A percentile compares a stretch with the other conserved stretches of the same genome.
These are phyloP conservation scores for Epirrhoe alternata DNA, from an alignment of 2,888 invertebrate genomes.

Conservation along the genomic window DNA sequence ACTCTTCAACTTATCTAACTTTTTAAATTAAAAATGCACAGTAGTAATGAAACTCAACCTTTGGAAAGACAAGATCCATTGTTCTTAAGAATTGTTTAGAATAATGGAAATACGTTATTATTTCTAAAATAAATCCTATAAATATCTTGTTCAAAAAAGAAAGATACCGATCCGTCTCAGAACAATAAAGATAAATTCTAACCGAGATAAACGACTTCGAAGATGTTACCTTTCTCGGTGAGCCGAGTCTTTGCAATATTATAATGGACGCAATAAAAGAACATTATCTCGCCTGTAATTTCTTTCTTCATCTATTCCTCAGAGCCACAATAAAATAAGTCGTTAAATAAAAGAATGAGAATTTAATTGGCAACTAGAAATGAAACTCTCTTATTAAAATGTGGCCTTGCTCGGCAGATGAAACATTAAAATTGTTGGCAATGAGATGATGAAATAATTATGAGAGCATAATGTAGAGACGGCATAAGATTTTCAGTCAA, in stretches of 20 bases:
- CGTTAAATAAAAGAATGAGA: conserved; percentile 41
- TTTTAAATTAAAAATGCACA: too few species aligned
- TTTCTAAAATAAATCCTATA: conserved; percentile 3
- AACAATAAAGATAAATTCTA: conserved; percentile 28
- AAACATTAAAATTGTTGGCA: too few species aligned
- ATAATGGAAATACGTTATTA: neutral
- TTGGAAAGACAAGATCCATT: too few species aligned
- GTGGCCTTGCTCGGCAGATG: neutral
- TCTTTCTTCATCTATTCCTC: conserved; percentile 44
- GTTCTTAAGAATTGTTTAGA: neutral
- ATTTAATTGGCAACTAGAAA: conserved; percentile 1
- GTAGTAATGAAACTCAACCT: too few species aligned
- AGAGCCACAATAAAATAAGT: conserved; percentile 54
- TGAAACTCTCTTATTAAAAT: neutral
- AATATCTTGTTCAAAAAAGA: conserved; percentile 10
- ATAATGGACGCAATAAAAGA: conserved; percentile 56
- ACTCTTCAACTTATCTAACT: conserved; percentile 4
- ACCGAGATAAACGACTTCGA: conserved; percentile 26
- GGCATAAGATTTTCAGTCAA: too few species aligned
- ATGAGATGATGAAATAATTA: too few species aligned
- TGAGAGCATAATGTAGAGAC: too few species aligned
- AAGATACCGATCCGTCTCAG: conserved; percentile 14
- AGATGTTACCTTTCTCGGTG: conserved; percentile 46
- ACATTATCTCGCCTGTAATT: conserved; percentile 59
- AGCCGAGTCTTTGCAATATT: conserved; percentile 50